Percentiles rank a stretch among this genome's conserved stretches.
Evolutionary conservation across 2,113 vertebrate species (phyloP).

Genomic region (Trichomycterus rosablanca): DNA sequence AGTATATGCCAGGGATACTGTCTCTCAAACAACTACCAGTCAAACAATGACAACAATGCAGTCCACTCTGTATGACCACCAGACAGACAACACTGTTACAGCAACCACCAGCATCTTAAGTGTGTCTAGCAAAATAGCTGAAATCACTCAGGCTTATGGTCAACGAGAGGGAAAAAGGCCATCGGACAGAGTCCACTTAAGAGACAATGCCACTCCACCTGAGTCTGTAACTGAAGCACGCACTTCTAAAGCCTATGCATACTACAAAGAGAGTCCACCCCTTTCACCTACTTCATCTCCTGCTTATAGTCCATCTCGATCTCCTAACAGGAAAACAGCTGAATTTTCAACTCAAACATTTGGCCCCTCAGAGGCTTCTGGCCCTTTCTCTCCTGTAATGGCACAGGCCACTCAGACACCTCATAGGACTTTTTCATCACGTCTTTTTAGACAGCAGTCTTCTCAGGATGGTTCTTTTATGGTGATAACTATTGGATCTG

Average conservation of each 20-base stretch:
- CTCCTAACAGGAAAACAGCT: slow-evolving; percentile 73
- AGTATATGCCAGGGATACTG: slow-evolving; percentile 68
- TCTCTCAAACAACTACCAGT: slow-evolving; percentile 66
- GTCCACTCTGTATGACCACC: slow-evolving; percentile 55
- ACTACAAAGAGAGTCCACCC: slow-evolving; percentile 83
- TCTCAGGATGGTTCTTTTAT: slow-evolving; percentile 81
- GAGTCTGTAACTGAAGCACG: slow-evolving; percentile 61
- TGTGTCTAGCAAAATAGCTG: slow-evolving; percentile 72
- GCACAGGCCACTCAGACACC: slow-evolving; percentile 88
- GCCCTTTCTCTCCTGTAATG: slow-evolving; percentile 71
- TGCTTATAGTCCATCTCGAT: slow-evolving; percentile 76
- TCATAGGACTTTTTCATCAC: slow-evolving; percentile 68
- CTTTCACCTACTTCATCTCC: slow-evolving; percentile 82
- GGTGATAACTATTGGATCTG: slow-evolving; percentile 74
- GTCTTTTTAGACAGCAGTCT: slow-evolving; percentile 80
- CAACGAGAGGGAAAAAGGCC: slow-evolving; percentile 64
- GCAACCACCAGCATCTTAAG: slow-evolving; percentile 63
- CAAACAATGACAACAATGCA: slow-evolving; percentile 64
- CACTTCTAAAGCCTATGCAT: slow-evolving; percentile 73
- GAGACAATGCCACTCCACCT: slow-evolving; percentile 64
- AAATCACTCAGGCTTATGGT: slow-evolving; percentile 72
- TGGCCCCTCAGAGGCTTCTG: slow-evolving; percentile 57
- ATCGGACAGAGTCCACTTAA: slow-evolving; percentile 59
- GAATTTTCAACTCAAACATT: slow-evolving; percentile 91
- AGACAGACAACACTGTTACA: slow-evolving; percentile 55